Evolutionary conservation across 2,113 vertebrate species (phyloP).

Genomic region (Pycnonotus jocosus): DNA sequence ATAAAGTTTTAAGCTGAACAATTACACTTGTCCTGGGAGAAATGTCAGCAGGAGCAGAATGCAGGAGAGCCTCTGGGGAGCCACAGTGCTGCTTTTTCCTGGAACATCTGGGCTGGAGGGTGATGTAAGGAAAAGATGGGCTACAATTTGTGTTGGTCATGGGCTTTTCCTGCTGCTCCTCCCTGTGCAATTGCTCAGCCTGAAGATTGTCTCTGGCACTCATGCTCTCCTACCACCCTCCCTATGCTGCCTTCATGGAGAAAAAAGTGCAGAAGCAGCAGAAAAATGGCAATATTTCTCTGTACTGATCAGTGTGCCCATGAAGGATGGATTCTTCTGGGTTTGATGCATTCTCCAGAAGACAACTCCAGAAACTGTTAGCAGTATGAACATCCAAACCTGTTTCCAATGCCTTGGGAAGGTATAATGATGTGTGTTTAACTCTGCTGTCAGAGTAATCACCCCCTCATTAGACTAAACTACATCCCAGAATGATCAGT

Average conservation of each 20-base stretch:
- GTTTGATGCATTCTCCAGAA: not conserved
- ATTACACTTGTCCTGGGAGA: not conserved
- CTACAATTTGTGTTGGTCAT: not conserved
- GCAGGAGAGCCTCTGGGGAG: not conserved
- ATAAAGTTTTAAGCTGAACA: not conserved
- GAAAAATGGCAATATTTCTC: not conserved
- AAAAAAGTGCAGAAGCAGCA: not conserved
- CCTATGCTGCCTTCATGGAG: not conserved
- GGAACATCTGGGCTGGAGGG: not conserved
- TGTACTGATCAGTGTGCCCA: rapidly evolving
- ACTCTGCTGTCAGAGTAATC: not conserved
- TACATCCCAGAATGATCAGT: not conserved
- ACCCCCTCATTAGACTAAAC: not conserved
- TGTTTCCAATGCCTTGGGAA: not conserved
- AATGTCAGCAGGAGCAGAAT: not conserved
- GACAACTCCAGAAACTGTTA: not conserved
- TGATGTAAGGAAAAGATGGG: not conserved
- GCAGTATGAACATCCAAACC: not conserved
- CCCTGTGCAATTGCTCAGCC: rapidly evolving
- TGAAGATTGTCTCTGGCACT: not conserved
- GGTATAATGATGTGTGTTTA: rapidly evolving
- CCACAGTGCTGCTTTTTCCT: not conserved
- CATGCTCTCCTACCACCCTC: not conserved
- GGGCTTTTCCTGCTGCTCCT: not conserved
- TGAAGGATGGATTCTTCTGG: not conserved